Base-by-base conservation (phyloP, 1,140 invertebrate species). In the Cataglyphis hispanica region DNA sequence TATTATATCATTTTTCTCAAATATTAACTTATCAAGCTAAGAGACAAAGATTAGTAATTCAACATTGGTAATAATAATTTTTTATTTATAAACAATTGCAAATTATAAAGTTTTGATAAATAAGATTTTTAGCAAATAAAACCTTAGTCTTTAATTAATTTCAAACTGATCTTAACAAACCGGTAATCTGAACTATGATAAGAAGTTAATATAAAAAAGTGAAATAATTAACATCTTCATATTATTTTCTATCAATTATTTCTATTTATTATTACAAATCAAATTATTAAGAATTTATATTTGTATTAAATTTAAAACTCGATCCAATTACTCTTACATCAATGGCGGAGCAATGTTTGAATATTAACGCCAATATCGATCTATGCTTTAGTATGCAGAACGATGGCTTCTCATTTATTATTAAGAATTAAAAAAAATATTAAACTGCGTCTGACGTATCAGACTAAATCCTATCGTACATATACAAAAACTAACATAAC, bases 401-500 rank as follows among this genome's bases (percentile, higher is more conserved):
- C 10, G 25, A 50, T 22, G 11, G 37, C 46, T 77, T 40, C 40
- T 34, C n/a, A 19, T 64, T 22, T 50, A 77, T 63, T 66, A 64
- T 77, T 77, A 50, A 77, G 58, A 64, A 77, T 63, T n/a, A n/a
- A n/a, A n/a, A n/a, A n/a, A n/a, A 77, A n/a, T 27, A 77, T 77
- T 50, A 77, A 50, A 19, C 8, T 19, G 3, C 19, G 2, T 77
- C n/a, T n/a, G 40, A 63, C 25, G 3, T 61, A 50, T 64, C 19
- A 27, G 63, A 43, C 0, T 16, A 22, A 40, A 43, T 63, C 25
- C 11, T 43, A 25, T 37, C 19, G 16, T 19, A 37, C 25, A 46
- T 31, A 77, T 27, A 43, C 25, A 2, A 13, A 75, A 22, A 60
- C 25, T 75, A 22, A 75, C 34, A 10, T 34, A 66, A 64, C n/a